A percentile compares a stretch with the other conserved stretches of the same genome.
phyloP scores from a whole-genome alignment of 1,140 invertebrate species.

The Temnothorax nylanderi region DNA sequence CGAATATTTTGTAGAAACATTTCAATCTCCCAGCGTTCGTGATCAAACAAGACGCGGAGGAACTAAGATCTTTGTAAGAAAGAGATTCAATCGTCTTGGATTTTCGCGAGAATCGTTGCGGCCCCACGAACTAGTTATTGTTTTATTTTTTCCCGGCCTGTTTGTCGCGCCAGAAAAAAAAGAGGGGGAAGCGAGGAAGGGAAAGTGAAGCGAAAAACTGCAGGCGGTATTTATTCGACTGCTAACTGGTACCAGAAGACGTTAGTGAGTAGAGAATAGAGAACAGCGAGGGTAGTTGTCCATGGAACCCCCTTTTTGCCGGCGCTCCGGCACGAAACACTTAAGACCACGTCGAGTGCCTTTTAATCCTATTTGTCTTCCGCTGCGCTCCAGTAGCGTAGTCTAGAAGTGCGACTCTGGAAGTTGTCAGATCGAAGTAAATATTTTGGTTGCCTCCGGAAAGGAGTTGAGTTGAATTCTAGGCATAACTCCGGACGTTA shows the following conservation, averaged over 20 bases:
- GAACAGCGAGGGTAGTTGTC: constrained; percentile 23
- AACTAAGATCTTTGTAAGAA: constrained; percentile 9
- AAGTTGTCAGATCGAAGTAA: constrained; percentile 58
- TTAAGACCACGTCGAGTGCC: constrained; percentile 61
- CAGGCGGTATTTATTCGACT: constrained; percentile 53
- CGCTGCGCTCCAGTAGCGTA: constrained; percentile 57
- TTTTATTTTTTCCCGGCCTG: constrained; percentile 24
- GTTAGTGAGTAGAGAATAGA: constrained; percentile 3
- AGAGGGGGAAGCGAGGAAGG: not conserved
- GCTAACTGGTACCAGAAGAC: constrained; percentile 50
- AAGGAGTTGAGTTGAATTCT: constrained; percentile 47
- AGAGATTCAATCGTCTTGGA: constrained; percentile 17
- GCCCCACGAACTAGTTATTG: constrained; percentile 8
- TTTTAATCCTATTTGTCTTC: constrained; percentile 77
- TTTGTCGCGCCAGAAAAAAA: constrained; percentile 33
- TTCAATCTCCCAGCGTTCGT: constrained; percentile 23
- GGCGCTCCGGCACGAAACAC: constrained; percentile 48
- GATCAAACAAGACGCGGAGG: not conserved
- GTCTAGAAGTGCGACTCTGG: constrained; percentile 53
- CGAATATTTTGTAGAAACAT: constrained; percentile 27
- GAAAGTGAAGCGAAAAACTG: not conserved
- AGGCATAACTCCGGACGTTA: constrained; percentile 30
- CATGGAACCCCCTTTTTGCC: constrained; percentile 44
- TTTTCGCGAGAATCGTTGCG: constrained; percentile 17
- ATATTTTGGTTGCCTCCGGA: constrained; percentile 51